Evolutionary conservation across 2,113 vertebrate genomes (phyloP).

Genomic region (Calonectris borealis): DNA sequence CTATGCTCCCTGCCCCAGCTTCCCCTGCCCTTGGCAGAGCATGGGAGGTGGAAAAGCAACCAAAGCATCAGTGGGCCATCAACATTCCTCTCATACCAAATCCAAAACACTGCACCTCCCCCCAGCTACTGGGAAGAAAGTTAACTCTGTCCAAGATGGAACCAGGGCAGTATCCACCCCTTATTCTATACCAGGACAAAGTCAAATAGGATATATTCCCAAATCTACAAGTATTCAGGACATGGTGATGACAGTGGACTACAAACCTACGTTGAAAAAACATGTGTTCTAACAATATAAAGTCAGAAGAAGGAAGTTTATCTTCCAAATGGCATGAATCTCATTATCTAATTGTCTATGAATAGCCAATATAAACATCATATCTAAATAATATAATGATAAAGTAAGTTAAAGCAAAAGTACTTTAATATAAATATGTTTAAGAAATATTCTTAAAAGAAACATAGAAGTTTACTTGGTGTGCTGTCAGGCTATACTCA

Average conservation of each 20-base stretch:
- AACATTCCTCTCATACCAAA: too few relatives aligned
- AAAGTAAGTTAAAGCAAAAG: not conserved
- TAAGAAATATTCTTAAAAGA: not conserved
- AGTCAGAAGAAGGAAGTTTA: not conserved
- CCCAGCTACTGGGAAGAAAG: too few relatives aligned
- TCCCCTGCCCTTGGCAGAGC: too few relatives aligned
- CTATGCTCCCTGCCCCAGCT: too few relatives aligned
- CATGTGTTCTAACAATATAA: not conserved
- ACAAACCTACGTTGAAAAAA: not conserved
- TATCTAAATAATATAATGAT: not conserved
- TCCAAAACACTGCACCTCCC: too few relatives aligned
- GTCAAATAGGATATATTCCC: not conserved
- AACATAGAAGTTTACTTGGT: not conserved
- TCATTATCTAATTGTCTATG: not conserved
- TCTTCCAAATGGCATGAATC: not conserved
- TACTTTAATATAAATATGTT: not conserved
- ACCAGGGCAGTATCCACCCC: too few relatives aligned
- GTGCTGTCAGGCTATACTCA: not conserved
- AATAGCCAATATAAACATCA: not conserved
- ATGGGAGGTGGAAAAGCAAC: too few relatives aligned
- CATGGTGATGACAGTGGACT: not conserved
- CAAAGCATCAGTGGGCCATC: too few relatives aligned
- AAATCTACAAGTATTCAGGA: not conserved
- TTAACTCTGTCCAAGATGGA: too few relatives aligned
- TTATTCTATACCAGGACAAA: not conserved